These are phyloP conservation scores for Tragelaphus buxtoni DNA, from an alignment of 2,113 vertebrate genomes.

Conservation along the genomic window DNA sequence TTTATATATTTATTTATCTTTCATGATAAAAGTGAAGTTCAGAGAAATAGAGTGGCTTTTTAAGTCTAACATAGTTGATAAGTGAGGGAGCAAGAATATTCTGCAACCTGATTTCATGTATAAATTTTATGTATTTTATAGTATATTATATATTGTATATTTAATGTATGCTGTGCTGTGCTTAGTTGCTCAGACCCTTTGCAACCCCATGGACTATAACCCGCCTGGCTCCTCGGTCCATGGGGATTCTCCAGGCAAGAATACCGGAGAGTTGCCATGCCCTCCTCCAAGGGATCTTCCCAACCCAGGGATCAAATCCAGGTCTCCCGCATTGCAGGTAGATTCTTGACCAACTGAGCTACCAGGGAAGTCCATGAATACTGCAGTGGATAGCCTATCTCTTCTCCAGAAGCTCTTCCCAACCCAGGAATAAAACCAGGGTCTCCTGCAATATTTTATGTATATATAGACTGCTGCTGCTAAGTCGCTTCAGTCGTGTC, in stretches of 20 bases:
- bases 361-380: neutral
- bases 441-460: neutral
- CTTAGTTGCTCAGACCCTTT: neutral
- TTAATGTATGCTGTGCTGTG: neutral
- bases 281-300: neutral
- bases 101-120: neutral
- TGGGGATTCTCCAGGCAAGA: neutral
- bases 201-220: neutral
- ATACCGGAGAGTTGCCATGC: neutral
- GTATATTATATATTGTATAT: neutral
- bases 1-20: neutral
- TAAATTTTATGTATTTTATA: neutral
- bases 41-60: neutral
- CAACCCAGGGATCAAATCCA: neutral
- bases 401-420: neutral
- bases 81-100: neutral
- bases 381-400: neutral
- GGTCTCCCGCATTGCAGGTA: neutral
- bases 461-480: neutral
- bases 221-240: rapidly evolving
- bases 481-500: no score
- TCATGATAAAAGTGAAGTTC: neutral
- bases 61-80: neutral
- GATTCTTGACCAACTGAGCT: neutral
- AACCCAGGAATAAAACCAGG: neutral